These are phyloP conservation scores for Falco novaeseelandiae DNA, from an alignment of 2,797 vertebrate species.

Conservation along the genomic window DNA sequence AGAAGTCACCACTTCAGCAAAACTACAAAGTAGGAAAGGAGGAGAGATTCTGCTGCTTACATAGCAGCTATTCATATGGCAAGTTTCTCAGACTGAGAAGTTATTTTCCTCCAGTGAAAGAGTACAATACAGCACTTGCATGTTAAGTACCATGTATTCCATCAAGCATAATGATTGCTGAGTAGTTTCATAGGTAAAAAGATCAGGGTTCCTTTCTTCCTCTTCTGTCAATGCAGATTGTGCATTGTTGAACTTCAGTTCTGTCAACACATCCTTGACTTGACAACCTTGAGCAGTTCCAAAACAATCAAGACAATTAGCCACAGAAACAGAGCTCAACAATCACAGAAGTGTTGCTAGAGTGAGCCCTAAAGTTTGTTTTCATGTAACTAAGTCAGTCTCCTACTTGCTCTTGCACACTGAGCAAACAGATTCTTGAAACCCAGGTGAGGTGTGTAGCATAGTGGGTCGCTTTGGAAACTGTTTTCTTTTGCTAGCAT, in stretches of 20 bases:
- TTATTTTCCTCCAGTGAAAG: neutral
- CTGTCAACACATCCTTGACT: neutral
- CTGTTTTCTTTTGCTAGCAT: neutral
- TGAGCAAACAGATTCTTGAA: neutral
- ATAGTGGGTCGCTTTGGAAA: neutral
- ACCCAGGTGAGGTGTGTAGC: neutral
- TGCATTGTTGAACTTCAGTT: neutral
- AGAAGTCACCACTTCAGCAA: neutral
- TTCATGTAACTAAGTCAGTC: neutral
- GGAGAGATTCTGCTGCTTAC: neutral
- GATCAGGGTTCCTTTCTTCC: neutral
- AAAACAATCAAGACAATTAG: neutral
- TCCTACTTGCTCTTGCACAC: neutral
- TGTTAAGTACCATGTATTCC: neutral
- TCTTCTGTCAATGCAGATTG: neutral
- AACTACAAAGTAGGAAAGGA: neutral
- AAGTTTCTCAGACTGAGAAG: neutral
- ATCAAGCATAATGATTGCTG: neutral
- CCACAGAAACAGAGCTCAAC: neutral
- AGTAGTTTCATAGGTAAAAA: neutral
- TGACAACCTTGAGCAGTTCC: neutral
- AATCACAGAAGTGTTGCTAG: neutral
- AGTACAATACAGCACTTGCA: neutral
- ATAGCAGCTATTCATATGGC: neutral
- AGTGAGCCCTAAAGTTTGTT: neutral